These are phyloP conservation scores for Elymnias hypermnestra DNA, from an alignment of 1,140 invertebrate species.

Conservation along the genomic window DNA sequence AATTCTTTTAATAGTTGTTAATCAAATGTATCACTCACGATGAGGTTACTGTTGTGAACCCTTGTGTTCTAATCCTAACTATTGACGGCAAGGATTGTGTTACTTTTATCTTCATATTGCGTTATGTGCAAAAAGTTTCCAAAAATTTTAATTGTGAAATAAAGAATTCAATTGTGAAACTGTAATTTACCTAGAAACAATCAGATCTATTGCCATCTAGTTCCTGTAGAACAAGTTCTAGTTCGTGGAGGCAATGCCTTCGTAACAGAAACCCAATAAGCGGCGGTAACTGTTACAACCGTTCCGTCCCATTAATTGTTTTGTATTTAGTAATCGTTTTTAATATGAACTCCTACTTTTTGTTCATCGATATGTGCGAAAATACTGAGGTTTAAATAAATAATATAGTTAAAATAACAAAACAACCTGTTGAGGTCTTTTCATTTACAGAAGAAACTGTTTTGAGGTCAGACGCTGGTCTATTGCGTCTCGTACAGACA, in stretches of 20 bases:
- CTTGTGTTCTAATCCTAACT: too few species aligned
- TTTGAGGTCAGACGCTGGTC: too few species aligned
- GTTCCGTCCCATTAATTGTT: constrained; percentile 55
- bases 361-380: not conserved
- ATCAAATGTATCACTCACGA: too few species aligned
- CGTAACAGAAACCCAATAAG: constrained; percentile 44
- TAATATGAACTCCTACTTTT: not conserved
- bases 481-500: too few species aligned
- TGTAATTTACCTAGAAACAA: constrained; percentile 17
- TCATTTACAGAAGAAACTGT: too few species aligned
- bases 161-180: not conserved
- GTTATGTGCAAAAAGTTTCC: too few species aligned
- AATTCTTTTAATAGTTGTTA: too few species aligned
- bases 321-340: constrained; percentile 20
- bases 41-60: too few species aligned
- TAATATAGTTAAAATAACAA: not conserved
- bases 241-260: constrained; percentile 26
- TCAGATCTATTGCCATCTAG: constrained; percentile 9
- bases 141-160: not conserved
- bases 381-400: not conserved
- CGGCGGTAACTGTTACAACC: constrained; percentile 53
- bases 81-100: too few species aligned
- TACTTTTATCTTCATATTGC: too few species aligned
- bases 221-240: constrained; percentile 39
- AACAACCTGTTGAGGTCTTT: too few species aligned